Evolutionary conservation across 64 coral and sea anemone genomes (phyloP), one percentile per base, ranked within the genome.

Genomic region (Cladopsammia gracilis): DNA sequence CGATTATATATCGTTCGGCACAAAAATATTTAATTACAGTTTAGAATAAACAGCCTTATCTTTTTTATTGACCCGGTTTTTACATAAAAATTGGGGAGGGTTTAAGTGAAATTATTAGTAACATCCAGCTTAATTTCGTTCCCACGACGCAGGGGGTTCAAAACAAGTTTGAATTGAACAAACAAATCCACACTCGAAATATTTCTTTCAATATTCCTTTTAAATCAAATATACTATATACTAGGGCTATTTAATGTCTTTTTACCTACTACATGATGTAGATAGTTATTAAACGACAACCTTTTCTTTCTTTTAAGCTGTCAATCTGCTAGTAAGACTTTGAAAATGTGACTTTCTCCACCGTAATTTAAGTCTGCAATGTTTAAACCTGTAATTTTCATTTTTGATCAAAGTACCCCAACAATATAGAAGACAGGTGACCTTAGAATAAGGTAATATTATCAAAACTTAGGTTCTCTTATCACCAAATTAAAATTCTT

Each of bases 111-210:
- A 11, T 20, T 8, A 52, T 51, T n/a, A 56, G 75, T 60, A 44
- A 45, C 45, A 2, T 62, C 57, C 42, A 34, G 34, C 8, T 44
- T 62, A 82, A 82, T 64, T 62, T 78, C 43, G 43, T 78, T 25
- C 76, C 53, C 76, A 57, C 51, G n/a, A 78, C 5, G 44, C 18
- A 62, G 79, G 34, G 26, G 79, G 58, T n/a, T 44, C 7, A 50
- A 64, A 84, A 64, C 62, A 67, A 47, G 58, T 62, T 84, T 67
- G 45, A 68, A 67, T 84, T 67, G 45, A 68, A 67, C 44, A 84
- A 84, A 84, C 80, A 84, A 48, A 84, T 67, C 43, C 44, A 66
- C 45, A 84, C 62, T 48, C 72, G 45, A 67, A 53, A 66, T 49
- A 56, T 10, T 56, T 7, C 53, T 56, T 34, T 34, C 58, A 82